phyloP scores from a whole-genome alignment of 2,113 vertebrate species.

The Amblyornis subalaris region DNA sequence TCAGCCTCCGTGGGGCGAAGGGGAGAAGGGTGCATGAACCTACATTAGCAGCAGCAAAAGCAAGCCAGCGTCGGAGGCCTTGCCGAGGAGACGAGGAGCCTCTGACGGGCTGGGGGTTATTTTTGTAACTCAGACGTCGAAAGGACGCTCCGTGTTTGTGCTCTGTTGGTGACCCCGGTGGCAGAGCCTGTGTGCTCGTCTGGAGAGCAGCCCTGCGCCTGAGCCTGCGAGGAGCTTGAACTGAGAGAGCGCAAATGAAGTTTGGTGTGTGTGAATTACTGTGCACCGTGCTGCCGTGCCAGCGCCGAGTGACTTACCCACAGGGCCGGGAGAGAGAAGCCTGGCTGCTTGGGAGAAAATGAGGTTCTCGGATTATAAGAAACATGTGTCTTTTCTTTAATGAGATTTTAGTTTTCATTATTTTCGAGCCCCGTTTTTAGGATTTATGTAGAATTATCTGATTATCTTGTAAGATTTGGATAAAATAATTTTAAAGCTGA shows the following conservation, averaged over 20 bases:
- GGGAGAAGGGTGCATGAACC: conserved; percentile 21
- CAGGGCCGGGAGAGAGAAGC: neutral
- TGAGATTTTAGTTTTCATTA: neutral
- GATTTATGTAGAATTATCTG: neutral
- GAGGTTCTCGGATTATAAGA: neutral
- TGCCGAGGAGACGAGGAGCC: neutral
- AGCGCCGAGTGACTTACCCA: neutral
- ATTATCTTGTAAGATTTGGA: neutral
- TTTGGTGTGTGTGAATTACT: neutral
- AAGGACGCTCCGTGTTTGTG: neutral
- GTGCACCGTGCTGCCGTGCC: neutral
- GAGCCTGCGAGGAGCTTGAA: neutral
- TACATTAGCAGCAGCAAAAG: neutral
- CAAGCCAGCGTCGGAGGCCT: neutral
- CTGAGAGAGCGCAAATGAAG: neutral
- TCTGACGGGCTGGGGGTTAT: neutral
- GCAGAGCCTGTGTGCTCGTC: neutral
- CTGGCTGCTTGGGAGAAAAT: neutral
- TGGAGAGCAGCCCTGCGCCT: neutral
- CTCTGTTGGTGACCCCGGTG: neutral
- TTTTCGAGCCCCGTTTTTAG: neutral
- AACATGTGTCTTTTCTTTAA: neutral
- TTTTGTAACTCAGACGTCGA: neutral
- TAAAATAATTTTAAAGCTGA: neutral
- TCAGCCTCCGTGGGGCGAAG: neutral